Conservation (phyloP, 2,113 vertebrate genomes). For the Verasper variegatus region DNA sequence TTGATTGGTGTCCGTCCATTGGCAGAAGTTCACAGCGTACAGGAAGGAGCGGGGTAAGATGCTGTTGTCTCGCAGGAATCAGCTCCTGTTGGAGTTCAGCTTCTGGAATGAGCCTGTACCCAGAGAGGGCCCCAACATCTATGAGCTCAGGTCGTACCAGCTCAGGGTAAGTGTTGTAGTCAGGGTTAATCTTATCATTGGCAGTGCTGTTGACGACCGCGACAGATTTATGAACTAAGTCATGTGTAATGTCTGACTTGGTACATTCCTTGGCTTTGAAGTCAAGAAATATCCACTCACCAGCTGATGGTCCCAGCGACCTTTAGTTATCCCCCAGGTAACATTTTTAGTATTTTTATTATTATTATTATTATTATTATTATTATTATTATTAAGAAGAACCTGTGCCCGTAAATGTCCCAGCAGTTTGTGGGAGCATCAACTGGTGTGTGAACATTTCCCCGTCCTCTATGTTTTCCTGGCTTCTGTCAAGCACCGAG, state of each 20-base stretch:
- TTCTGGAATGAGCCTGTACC: conserved; percentile 96
- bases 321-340: no score
- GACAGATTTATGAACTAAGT: neutral
- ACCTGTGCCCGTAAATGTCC: no score
- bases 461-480: no score
- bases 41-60: conserved; percentile 92
- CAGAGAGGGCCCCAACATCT: conserved; percentile 92
- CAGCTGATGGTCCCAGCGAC: no score
- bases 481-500: no score
- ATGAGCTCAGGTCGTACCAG: conserved; percentile 94
- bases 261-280: neutral
- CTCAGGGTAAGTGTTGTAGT: conserved; percentile 86
- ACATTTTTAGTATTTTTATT: no score
- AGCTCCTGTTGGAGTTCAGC: conserved; percentile 94
- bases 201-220: neutral
- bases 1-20: conserved; percentile 23
- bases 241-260: neutral
- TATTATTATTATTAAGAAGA: no score
- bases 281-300: no score
- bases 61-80: conserved; percentile 94
- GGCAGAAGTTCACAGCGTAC: conserved; percentile 90
- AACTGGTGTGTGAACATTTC: no score
- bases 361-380: no score
- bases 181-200: neutral
- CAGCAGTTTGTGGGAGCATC: no score